Evolutionary conservation across 2,888 invertebrate genomes (phyloP), one percentile per base, ranked within the genome.

Genomic region (Strigamia crassipes): DNA sequence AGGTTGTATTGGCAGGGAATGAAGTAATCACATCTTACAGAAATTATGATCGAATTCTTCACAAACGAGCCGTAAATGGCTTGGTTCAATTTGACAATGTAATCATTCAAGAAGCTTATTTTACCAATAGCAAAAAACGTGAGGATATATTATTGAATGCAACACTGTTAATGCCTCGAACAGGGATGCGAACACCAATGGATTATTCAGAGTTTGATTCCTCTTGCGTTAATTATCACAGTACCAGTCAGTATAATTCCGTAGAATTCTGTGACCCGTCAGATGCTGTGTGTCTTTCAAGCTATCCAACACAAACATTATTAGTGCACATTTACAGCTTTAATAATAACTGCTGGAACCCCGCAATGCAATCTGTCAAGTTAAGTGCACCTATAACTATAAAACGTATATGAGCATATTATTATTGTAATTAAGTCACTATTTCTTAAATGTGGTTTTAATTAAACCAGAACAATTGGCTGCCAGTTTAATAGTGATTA

Each of bases 11-110:
- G 23, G 31, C 78, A 15, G 78, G 78, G 8, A n/a, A 78, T 13
- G 31, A 78, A 27, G 78, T 78, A 5, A 27, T 78, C 8, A 27
- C 31, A 23, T 78, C 78, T 23, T 27, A 23, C 12, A 23, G 78
- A 78, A 78, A 78, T 78, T 78, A 78, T 13, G 78, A 78, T 78
- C 18, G 15, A 6, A n/a, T 78, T n/a, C 31, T 78, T 10, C 9
- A 38, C 34, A 78, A 78, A 38, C 78, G 78, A 1, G 78, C 78
- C 15, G 31, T 12, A 27, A 10, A 31, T n/a, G 78, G 78, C 10
- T 23, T 78, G 5, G 78, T 78, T 12, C 8, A 78, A 15, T 78
- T 78, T 27, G 13, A 23, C 9, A 31, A 78, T n/a, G 78, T 78
- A 12, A 12, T 12, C 8, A 78, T 78, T 27, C n/a, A 15, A 27